Conservation (phyloP, 2,888 invertebrate genomes). For the Cylindroiulus punctatus region DNA sequence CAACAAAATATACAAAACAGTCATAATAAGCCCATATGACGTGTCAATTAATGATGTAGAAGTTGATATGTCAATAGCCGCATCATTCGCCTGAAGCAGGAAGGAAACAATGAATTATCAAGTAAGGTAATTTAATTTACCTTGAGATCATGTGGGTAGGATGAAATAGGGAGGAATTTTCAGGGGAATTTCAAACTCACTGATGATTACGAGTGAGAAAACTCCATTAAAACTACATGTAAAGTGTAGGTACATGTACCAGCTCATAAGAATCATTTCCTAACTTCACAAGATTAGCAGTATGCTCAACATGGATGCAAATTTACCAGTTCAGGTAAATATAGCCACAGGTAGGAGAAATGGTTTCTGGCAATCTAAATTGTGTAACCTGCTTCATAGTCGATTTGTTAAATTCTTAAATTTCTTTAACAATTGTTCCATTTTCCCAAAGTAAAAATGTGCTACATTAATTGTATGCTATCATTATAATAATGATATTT, state of each 20-base stretch:
- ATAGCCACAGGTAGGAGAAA: background rate
- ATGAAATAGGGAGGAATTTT: background rate
- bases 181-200: background rate
- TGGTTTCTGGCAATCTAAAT: background rate
- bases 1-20: slow-evolving; percentile 42
- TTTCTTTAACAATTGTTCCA: slow-evolving; percentile 21
- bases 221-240: background rate
- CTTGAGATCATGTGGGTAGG: slow-evolving; percentile 18
- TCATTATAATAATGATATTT: slow-evolving; percentile 17
- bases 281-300: background rate
- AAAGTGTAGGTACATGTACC: too few relatives aligned
- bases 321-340: background rate
- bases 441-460: slow-evolving; percentile 36
- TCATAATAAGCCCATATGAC: slow-evolving; percentile 35
- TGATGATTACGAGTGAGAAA: background rate
- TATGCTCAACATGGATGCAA: too few relatives aligned
- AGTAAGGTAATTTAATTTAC: slow-evolving; percentile 13
- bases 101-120: background rate
- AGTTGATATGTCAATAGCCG: slow-evolving; percentile 40
- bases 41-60: slow-evolving; percentile 29
- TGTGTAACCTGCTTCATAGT: background rate
- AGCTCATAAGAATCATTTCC: background rate
- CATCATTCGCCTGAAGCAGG: slow-evolving; percentile 38
- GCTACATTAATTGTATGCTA: slow-evolving; percentile 20
- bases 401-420: slow-evolving; percentile 24